Evolutionary conservation across 2,888 invertebrate genomes (phyloP), one percentile per base, ranked within the genome.

Genomic region (Drosophila gaucha): DNA sequence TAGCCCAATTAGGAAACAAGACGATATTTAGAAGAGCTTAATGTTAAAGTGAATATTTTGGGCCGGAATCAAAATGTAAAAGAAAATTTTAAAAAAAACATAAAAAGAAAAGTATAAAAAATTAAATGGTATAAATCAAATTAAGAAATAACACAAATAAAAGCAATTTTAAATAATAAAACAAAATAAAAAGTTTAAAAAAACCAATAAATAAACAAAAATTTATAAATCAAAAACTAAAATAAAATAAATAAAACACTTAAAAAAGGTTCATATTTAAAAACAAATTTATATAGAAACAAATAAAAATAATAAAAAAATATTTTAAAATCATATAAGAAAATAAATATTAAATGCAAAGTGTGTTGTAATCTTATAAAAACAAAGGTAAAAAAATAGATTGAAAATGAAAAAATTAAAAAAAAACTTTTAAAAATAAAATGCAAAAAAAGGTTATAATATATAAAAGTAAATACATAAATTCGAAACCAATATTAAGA

Each of bases 1-100:
- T 24, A 49, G 51, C 55, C 39, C 51, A 72, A 22, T 50, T 51
- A 1, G 14, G n/a, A 18, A 35, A 36, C 10, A 6, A n/a, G 31
- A 33, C 6, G 14, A 6, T 41, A 14, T 18, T 14, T 6, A 1
- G 8, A 46, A 18, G 35, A 20, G 10, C n/a, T 26, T 43, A 20
- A 14, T 12, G 24, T 14, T 24, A n/a, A 6, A 30, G 18, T 47
- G n/a, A 52, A 41, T 12, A 33, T 16, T 41, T 39, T 41, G 30
- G 49, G 49, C 24, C 18, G 38, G 22, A 51, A 30, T 8, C 1
- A 8, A 30, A 54, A 22, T 3, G 1, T n/a, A 12, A 50, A 28
- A 6, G 1, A 22, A 16, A 28, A n/a, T n/a, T n/a, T 12, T 1
- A 31, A 31, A 10, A 16, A 18, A 31, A 28, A 2, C 6, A 35